Evolutionary conservation across 2,113 vertebrate species (phyloP), one percentile per base, ranked within the genome.

Genomic region (Lepus timidus): DNA sequence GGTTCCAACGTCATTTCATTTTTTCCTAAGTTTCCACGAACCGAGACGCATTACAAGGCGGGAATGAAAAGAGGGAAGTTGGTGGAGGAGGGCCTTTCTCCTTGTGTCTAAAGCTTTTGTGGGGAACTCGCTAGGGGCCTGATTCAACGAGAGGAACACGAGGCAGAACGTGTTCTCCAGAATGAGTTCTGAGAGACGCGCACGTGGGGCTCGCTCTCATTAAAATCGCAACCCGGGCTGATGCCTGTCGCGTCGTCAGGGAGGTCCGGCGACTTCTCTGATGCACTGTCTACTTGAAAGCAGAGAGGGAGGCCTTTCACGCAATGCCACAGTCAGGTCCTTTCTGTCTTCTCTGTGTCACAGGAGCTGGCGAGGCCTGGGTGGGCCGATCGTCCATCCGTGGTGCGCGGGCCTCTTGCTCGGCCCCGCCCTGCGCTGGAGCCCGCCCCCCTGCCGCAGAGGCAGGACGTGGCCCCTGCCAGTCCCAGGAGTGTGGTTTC

Each of bases 211-310:
- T 97, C 98, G 97, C 97, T 97, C 98, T 97, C 97, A 98, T 95
- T 97, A 96, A 95, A 98, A 97, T 94, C 27, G 79, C 85, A 98
- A 98, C 97, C 97, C 98, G 97, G 98, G 96, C 96, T 82, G 96
- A 97, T 94, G 95, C 91, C 96, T 97, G 96, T 96, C 11, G 5
- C 58, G 51, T 97, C 92, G 91, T 97, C 97, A 93, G 97, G 96
- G 95, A 7, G 87, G 94, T 0, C 86, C 94, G 96, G 96, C 94
- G 82, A 81, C 86, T 23, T 95, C 97, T 98, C 98, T 98, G 97
- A 98, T 97, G 98, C 97, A 97, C 97, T 98, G 98, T 98, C 76
- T 89, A 93, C 97, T 98, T 98, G 96, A 98, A 98, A 98, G 98
- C 95, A 95, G 97, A 97, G 97, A 85, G 97, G 93, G 36, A 62